These are phyloP conservation scores for Caenorhabditis tropicalis DNA, from an alignment of 1,140 invertebrate species.

Conservation along the genomic window DNA sequence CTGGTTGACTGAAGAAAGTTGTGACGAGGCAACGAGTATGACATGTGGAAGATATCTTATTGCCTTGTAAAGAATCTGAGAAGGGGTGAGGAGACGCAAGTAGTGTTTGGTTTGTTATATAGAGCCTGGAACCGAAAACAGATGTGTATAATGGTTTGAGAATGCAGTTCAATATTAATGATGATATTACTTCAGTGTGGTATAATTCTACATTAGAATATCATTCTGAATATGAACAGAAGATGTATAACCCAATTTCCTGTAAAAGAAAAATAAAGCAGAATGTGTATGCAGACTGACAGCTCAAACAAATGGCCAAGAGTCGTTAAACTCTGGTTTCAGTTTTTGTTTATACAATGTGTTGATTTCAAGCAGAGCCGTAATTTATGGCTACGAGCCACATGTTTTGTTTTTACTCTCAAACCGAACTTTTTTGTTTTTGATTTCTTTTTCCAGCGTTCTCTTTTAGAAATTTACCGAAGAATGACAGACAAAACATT, in stretches of 20 bases:
- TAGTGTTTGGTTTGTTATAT: slow-evolving; percentile 17
- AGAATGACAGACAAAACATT: too few relatives aligned
- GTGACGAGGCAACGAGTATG: not conserved
- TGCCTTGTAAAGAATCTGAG: slow-evolving; percentile 18
- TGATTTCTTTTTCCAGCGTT: not conserved
- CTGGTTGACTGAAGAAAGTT: not conserved
- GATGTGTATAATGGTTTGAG: not conserved
- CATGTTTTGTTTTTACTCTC: not conserved
- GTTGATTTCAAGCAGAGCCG: not conserved
- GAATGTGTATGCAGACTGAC: too few relatives aligned
- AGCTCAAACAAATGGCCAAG: too few relatives aligned
- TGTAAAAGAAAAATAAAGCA: too few relatives aligned
- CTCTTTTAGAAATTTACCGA: not conserved
- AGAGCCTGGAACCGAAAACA: not conserved
- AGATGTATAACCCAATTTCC: too few relatives aligned
- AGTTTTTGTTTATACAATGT: slow-evolving; percentile 17
- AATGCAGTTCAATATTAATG: too few relatives aligned
- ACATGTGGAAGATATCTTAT: slow-evolving; percentile 3
- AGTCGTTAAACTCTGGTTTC: not conserved
- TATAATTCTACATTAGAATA: too few relatives aligned
- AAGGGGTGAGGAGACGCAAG: not conserved
- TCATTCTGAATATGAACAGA: too few relatives aligned
- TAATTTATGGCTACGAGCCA: slow-evolving; percentile 2
- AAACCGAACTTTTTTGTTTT: not conserved
- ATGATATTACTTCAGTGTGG: too few relatives aligned